phyloP scores from a whole-genome alignment of 2,797 vertebrate species.

The Muraenolepis orangiensis region DNA sequence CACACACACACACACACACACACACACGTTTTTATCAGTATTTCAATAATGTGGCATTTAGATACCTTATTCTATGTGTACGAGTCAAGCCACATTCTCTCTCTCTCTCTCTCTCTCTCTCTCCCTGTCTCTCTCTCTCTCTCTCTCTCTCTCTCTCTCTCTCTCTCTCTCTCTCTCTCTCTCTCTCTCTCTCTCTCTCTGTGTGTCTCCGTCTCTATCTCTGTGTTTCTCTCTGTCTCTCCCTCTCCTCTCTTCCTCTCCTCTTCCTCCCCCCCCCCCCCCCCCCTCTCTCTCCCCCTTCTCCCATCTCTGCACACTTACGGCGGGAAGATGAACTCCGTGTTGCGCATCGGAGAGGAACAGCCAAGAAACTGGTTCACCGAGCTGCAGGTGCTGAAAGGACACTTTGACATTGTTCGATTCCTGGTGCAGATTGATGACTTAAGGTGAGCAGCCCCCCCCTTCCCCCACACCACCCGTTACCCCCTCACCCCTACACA shows the following conservation, averaged over 20 bases:
- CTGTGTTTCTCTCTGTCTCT: too few species aligned
- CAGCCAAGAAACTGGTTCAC: slow-evolving; percentile 94
- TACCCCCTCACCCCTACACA: slow-evolving; percentile 42
- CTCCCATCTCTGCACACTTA: slow-evolving; percentile 15
- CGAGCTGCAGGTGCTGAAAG: slow-evolving; percentile 92
- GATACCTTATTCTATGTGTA: neutral
- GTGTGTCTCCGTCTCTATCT: neutral
- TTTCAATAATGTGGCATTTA: neutral
- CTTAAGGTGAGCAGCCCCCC: slow-evolving; percentile 81
- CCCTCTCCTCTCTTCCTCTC: neutral
- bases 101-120: too few species aligned
- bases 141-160: too few species aligned
- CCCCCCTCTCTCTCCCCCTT: neutral
- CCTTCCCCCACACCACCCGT: slow-evolving; percentile 51
- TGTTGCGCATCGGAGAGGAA: slow-evolving; percentile 91
- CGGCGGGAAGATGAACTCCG: slow-evolving; percentile 79
- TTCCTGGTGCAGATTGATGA: slow-evolving; percentile 96
- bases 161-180: too few species aligned
- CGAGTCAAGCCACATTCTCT: too few species aligned
- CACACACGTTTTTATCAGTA: neutral
- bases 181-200: too few species aligned
- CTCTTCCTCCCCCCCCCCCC: too few species aligned
- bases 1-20: neutral
- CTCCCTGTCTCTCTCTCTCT: too few species aligned
- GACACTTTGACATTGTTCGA: slow-evolving; percentile 94